Conservation (phyloP, 2,797 vertebrate genomes). For the Picus viridis region DNA sequence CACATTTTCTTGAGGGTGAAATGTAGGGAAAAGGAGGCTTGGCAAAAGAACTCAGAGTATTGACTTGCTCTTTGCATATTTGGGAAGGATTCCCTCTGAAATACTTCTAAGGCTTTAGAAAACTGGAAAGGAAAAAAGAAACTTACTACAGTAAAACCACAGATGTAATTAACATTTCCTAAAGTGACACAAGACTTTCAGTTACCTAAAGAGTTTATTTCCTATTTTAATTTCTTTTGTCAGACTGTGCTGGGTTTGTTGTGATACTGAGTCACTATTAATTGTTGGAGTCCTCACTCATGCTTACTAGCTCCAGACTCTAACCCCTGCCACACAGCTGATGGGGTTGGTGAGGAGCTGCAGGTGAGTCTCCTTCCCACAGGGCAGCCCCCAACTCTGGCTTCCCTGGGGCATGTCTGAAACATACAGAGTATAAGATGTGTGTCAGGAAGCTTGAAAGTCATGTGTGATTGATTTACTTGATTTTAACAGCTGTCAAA, state of each 20-base stretch:
- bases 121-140: constrained; percentile 47
- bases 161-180: constrained; percentile 49
- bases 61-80: constrained; percentile 57
- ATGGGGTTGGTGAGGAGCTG: not conserved
- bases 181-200: not conserved
- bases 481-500: not conserved
- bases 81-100: constrained; percentile 62
- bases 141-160: constrained; percentile 36
- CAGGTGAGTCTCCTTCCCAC: not conserved
- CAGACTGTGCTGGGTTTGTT: not conserved
- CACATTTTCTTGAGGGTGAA: not conserved
- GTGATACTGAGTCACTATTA: not conserved
- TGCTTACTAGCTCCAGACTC: not conserved
- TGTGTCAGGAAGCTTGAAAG: not conserved
- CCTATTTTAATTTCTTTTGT: not conserved
- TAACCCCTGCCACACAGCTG: not conserved
- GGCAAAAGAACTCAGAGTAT: not conserved
- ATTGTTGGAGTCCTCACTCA: not conserved
- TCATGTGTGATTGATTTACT: not conserved
- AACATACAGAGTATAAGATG: not conserved
- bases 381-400: not conserved
- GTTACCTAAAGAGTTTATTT: not conserved
- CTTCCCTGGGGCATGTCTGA: not conserved
- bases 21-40: not conserved
- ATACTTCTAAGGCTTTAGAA: constrained; percentile 55